Evolutionary conservation across 2,113 vertebrate genomes (phyloP).

Genomic region (Podilymbus podiceps): DNA sequence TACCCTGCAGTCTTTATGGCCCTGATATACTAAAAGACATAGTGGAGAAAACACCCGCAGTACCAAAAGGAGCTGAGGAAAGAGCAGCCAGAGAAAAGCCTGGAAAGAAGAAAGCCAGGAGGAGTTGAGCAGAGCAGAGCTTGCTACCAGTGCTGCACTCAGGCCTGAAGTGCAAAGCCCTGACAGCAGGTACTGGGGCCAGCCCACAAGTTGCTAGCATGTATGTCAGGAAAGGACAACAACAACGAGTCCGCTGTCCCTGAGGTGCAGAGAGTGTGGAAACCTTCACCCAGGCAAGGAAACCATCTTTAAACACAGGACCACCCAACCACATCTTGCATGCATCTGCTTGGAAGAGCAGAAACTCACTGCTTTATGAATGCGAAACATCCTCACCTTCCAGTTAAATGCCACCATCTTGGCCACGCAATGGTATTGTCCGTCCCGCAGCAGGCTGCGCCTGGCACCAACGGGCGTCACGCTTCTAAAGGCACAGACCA

Average conservation of each 20-base stretch:
- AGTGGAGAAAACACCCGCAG: not conserved
- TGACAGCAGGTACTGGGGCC: not conserved
- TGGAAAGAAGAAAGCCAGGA: not conserved
- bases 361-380: not conserved
- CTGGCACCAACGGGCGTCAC: not conserved
- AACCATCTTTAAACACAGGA: not conserved
- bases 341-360: not conserved
- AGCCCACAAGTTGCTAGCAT: not conserved
- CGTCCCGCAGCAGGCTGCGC: not conserved
- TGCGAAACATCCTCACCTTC: constrained; percentile 39
- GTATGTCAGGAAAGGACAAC: not conserved
- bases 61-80: not conserved
- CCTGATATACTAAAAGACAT: not conserved
- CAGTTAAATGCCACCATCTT: constrained; percentile 64
- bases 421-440: not conserved
- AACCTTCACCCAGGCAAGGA: not conserved
- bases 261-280: not conserved
- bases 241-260: not conserved
- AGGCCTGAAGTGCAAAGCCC: not conserved
- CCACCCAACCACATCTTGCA: not conserved
- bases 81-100: not conserved
- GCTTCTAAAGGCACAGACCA: not conserved
- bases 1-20: not conserved
- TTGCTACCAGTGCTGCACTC: not conserved
- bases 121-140: not conserved